Base-by-base conservation (phyloP, 2,797 vertebrate genomes). In the Tangara arthus region DNA sequence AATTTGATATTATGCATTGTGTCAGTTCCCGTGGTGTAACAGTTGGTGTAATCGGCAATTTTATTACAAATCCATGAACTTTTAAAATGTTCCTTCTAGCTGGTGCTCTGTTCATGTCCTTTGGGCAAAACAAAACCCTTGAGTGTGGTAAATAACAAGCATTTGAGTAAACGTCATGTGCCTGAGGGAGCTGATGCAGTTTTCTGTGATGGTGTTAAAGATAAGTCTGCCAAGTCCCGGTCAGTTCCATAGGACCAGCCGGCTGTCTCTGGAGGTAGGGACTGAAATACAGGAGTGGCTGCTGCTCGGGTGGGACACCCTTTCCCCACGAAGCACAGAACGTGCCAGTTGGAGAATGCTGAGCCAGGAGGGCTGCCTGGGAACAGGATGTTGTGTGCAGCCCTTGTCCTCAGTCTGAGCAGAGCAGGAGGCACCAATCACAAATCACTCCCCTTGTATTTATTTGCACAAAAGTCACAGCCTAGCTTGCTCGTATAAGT, bases 391-490 rank as follows among this genome's bases (percentile, higher is more conserved):
- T 41, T 78, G 42, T 68, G 39, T 61, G 53, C 27, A 78, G 1
- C 35, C 39, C 69, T 78, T 61, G 61, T 85, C 82, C 85, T 76
- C 65, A 44, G 80, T 9, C 63, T 1, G 19, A 86, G 73, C 26
- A 53, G 73, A 81, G 65, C 94, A 94, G 88, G 73, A 93, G 96
- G 90, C 69, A 76, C 35, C 17, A 6, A 49, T 94, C 90, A 91
- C 82, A 72, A 69, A 79, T 91, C 96, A 91, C 95, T 93, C 46
- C 32, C 16, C 63, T 88, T 34, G 4, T 93, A 79, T 94, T 95
- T 95, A 76, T 95, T 96, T 95, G 90, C 77, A 90, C 63, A 72
- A 86, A 86, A 78, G 91, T 71, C 39, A 44, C n/a, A 49, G 65
- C 76, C 61, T 90, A 75, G 46, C 65, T 18, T 30, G 59, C 42